Evolutionary conservation across 1,140 invertebrate species (phyloP).

Genomic region (Ooceraea biroi): DNA sequence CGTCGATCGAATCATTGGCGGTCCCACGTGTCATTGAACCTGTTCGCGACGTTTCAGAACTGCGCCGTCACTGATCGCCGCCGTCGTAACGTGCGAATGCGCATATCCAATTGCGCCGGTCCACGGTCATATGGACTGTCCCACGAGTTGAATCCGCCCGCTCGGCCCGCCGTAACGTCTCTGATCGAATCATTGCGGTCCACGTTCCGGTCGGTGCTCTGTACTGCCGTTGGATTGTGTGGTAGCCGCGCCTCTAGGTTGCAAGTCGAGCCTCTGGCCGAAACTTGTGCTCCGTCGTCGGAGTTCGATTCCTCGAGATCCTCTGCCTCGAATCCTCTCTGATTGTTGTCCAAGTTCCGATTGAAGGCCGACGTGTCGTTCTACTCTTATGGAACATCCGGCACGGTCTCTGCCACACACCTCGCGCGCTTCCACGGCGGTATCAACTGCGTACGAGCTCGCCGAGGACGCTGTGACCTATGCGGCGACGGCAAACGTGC

Average conservation of each 20-base stretch:
- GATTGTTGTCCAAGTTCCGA: conserved; percentile 69
- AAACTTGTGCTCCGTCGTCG: conserved; percentile 68
- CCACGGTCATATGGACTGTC: too few relatives aligned
- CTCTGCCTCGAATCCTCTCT: background rate
- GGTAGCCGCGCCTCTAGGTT: conserved; percentile 65
- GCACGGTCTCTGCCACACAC: conserved; percentile 87
- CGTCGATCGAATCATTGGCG: conserved; percentile 62
- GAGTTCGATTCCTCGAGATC: conserved; percentile 67
- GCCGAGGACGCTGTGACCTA: conserved; percentile 95
- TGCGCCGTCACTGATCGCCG: conserved; percentile 13
- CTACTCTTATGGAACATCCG: conserved; percentile 82
- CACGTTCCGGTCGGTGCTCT: conserved; percentile 64
- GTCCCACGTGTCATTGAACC: conserved; percentile 66
- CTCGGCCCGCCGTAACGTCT: conserved; percentile 48
- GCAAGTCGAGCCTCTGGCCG: conserved; percentile 60
- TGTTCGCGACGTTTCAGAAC: background rate
- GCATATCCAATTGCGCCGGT: conserved; percentile 61
- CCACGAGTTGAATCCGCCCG: conserved; percentile 19
- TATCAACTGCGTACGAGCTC: conserved; percentile 87
- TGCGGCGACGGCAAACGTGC: conserved; percentile 93
- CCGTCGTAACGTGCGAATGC: conserved; percentile 61
- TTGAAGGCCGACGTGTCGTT: conserved; percentile 53
- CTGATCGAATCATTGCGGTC: conserved; percentile 63
- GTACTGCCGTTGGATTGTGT: conserved; percentile 77
- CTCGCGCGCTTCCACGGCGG: conserved; percentile 87